Evolutionary conservation across 2,797 vertebrate species (phyloP), one percentile per base, ranked within the genome.

Genomic region (Poecilia gillii): DNA sequence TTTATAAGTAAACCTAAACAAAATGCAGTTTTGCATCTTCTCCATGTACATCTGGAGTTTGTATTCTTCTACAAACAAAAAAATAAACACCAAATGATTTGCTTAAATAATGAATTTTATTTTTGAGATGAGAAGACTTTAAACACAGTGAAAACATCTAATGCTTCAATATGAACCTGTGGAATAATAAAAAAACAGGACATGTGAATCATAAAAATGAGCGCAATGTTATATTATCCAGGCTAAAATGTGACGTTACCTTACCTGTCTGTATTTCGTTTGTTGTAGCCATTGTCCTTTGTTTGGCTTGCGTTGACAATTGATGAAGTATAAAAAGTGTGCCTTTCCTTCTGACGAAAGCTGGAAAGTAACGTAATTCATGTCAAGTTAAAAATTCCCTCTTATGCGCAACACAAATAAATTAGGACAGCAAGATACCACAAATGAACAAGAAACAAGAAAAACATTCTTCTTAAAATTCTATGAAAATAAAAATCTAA

Each of bases 111-210:
- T 20, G 47, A 68, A 49, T 6, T 70, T 86, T 76, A 74, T 80
- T 84, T 78, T 68, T 53, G 25, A 59, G 23, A 43, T 55, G 14
- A 47, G 28, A 6, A 47, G 57, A 47, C 41, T 43, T 72, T 51
- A 68, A 31, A 31, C 68, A n/a, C 14, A 47, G 23, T 81, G 75
- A 49, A 71, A 70, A 55, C 55, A 45, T 86, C 70, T 77, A 87
- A 55, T 59, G 72, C 16, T 66, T 82, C 1, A 92, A 80, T 70
- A 87, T 89, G 74, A 89, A 91, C 81, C 93, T 94, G 89, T 82
- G 46, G 84, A 85, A 85, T 73, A 6, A 41, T 0, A 46, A 55
- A 62, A 85, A 77, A 83, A 59, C 28, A 11, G 36, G 6, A 81
- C 0, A 39, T 43, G 7, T 84, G 1, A 87, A 33, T 80, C 18